These are phyloP conservation scores for Papilio dardanus DNA, from an alignment of 1,140 invertebrate species.

Conservation along the genomic window DNA sequence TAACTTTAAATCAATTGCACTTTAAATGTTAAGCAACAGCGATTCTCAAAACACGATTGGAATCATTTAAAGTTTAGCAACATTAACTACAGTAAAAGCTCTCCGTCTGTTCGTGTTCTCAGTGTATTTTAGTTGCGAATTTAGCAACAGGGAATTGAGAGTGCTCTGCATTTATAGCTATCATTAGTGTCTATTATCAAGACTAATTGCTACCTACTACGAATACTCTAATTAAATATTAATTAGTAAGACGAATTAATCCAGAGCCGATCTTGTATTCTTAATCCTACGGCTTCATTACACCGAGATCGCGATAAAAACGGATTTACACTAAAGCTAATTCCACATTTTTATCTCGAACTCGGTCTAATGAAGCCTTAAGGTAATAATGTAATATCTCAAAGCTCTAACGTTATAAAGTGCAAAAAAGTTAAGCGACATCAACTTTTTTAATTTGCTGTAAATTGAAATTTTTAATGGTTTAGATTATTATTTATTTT, in stretches of 20 bases:
- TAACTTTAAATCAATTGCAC: not conserved
- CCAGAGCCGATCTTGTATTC: not conserved
- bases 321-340: too few species aligned
- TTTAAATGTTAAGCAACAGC: not conserved
- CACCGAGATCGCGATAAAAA: too few species aligned
- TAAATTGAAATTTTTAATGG: not conserved
- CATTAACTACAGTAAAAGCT: conserved; percentile 1
- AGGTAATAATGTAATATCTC: too few species aligned
- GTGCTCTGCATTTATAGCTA: conserved; percentile 9
- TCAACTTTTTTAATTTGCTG: not conserved
- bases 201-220: conserved; percentile 17
- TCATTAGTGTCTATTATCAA: conserved; percentile 15
- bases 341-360: too few species aligned
- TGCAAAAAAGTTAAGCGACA: not conserved
- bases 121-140: not conserved
- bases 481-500: not conserved
- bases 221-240: conserved; percentile 17
- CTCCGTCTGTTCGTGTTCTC: conserved; percentile 16
- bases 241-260: conserved; percentile 6
- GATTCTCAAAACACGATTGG: conserved; percentile 7
- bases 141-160: conserved; percentile 12
- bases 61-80: conserved; percentile 13
- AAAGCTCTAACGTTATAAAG: too few species aligned
- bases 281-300: not conserved
- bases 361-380: too few species aligned